These are phyloP conservation scores for Drosophila niveifrons DNA, from an alignment of 2,888 invertebrate species.

Conservation along the genomic window DNA sequence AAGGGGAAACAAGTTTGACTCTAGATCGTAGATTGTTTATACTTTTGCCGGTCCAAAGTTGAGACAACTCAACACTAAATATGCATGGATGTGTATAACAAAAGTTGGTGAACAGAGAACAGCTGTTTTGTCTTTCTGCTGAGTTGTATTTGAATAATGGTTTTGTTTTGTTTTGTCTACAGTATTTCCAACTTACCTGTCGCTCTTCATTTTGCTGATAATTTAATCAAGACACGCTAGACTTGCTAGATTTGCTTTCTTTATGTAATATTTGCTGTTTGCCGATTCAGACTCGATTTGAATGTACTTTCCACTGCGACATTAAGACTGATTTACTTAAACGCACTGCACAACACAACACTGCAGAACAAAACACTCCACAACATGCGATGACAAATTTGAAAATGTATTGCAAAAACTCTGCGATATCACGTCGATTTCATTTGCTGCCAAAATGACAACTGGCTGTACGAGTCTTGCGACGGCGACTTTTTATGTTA, in stretches of 20 bases:
- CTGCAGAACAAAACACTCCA: constrained; percentile 20
- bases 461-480: constrained; percentile 53
- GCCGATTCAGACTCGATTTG: constrained; percentile 38
- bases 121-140: constrained; percentile 30
- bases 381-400: constrained; percentile 16
- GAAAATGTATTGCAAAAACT: constrained; percentile 8
- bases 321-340: constrained; percentile 13
- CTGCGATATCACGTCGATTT: constrained; percentile 39
- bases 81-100: constrained; percentile 17
- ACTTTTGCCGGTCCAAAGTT: constrained; percentile 40
- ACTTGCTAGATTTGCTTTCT: constrained; percentile 19
- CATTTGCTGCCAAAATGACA: constrained; percentile 55
- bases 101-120: constrained; percentile 7
- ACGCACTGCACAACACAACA: constrained; percentile 21
- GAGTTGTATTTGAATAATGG: constrained; percentile 7
- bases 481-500: constrained; percentile 65
- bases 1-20: constrained; percentile 13
- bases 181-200: constrained; percentile 59
- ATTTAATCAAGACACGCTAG: constrained; percentile 53
- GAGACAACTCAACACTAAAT: constrained; percentile 20
- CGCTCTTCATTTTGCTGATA: constrained; percentile 61
- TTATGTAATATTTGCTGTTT: constrained; percentile 53
- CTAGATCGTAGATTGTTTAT: neutral
- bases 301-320: constrained; percentile 34
- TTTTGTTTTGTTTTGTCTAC: constrained; percentile 24